phyloP scores from a whole-genome alignment of 2,888 invertebrate species.

The Hoplodrina blanda region DNA sequence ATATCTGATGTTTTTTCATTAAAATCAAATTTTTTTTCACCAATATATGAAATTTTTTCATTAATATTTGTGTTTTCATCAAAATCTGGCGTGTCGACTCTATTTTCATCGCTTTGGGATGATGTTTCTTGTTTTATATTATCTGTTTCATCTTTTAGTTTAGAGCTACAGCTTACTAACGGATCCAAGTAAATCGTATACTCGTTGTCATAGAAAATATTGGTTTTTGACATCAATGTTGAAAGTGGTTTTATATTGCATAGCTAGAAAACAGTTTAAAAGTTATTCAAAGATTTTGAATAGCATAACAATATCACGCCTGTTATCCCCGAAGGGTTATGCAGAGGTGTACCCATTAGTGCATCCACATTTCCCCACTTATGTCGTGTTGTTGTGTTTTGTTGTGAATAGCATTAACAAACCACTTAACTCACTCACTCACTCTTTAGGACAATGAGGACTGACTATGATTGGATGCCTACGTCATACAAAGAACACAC shows the following conservation, averaged over 20 bases:
- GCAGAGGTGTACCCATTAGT: no score
- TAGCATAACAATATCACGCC: no score
- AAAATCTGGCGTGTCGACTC: constrained; percentile 34
- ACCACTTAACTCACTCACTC: no score
- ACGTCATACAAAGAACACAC: no score
- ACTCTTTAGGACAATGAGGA: no score
- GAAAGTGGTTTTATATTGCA: constrained; percentile 48
- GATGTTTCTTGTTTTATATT: constrained; percentile 44
- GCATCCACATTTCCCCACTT: no score
- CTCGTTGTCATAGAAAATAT: constrained; percentile 31
- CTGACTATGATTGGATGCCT: no score
- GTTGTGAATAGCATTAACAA: no score
- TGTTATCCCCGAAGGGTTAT: no score
- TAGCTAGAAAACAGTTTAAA: constrained; percentile 21
- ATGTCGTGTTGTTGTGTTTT: no score
- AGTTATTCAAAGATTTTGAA: neutral
- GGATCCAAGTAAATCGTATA: constrained; percentile 37
- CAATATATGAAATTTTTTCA: neutral
- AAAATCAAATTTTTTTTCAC: neutral
- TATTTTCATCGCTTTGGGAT: constrained; percentile 31
- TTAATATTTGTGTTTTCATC: constrained; percentile 1
- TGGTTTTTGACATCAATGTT: constrained; percentile 25
- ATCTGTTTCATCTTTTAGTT: constrained; percentile 27
- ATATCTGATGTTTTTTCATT: neutral
- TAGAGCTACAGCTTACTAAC: neutral